A percentile compares a stretch with the other conserved stretches of the same genome.
Conservation (phyloP, 1,140 invertebrate species). For the Cyphomyrmex costatus region DNA sequence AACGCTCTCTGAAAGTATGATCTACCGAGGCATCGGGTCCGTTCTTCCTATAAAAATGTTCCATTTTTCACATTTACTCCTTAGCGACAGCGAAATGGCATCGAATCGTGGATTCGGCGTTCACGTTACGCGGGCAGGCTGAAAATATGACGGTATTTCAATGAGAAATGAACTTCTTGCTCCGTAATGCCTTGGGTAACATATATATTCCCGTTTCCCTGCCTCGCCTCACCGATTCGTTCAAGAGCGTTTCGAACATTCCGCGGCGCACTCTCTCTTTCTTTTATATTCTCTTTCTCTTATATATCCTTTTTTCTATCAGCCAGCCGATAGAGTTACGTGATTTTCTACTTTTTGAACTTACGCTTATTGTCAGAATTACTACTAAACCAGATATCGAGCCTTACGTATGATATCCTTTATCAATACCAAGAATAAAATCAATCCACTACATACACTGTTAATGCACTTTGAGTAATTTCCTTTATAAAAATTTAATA, state of each 20-base stretch:
- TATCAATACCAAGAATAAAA: not conserved
- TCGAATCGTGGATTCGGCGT: constrained; percentile 66
- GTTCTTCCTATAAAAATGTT: constrained; percentile 43
- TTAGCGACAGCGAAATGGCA: constrained; percentile 53
- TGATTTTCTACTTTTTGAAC: constrained; percentile 33
- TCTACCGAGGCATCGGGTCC: constrained; percentile 19
- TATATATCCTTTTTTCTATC: not conserved
- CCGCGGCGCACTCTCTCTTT: not conserved
- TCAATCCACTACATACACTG: not conserved
- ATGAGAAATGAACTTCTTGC: constrained; percentile 72
- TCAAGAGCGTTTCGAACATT: constrained; percentile 44
- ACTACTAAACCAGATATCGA: not conserved
- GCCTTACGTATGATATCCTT: not conserved
- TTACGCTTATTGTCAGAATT: not conserved
- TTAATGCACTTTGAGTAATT: not conserved
- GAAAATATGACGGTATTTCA: constrained; percentile 76
- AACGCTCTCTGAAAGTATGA: constrained; percentile 34
- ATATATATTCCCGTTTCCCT: constrained; percentile 45
- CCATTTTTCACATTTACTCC: constrained; percentile 66
- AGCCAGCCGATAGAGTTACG: not conserved
- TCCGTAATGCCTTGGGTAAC: constrained; percentile 19
- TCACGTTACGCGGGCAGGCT: constrained; percentile 62
- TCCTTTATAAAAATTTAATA: constrained; percentile 6
- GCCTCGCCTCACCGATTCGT: constrained; percentile 49
- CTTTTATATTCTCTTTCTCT: too few relatives aligned